A percentile compares a stretch with the other conserved stretches of the same genome.
Evolutionary conservation across 1,140 invertebrate genomes (phyloP).

Genomic region (Magallana gigas): DNA sequence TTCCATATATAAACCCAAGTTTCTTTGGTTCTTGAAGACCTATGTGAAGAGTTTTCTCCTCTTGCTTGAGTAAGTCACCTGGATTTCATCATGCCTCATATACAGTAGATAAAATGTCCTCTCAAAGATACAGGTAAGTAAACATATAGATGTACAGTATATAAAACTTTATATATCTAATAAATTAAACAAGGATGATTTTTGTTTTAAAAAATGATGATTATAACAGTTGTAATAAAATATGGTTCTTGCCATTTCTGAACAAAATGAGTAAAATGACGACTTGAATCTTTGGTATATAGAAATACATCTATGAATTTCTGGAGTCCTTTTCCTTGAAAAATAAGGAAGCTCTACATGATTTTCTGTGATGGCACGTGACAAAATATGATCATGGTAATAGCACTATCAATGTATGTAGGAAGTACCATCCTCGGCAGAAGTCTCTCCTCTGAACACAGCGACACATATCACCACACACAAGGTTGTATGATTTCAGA

Average conservation of each 20-base stretch:
- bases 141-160: too few species aligned
- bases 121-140: too few species aligned
- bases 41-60: too few species aligned
- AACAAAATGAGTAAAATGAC: slow-evolving; percentile 28
- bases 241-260: slow-evolving; percentile 28
- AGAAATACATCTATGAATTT: not conserved
- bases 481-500: slow-evolving; percentile 25
- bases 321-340: slow-evolving; percentile 20
- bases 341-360: slow-evolving; percentile 5
- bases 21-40: too few species aligned
- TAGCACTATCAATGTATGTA: slow-evolving; percentile 25
- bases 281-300: slow-evolving; percentile 5
- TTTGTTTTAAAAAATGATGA: not conserved
- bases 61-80: too few species aligned
- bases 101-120: too few species aligned
- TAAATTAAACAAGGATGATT: slow-evolving; percentile 12
- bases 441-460: slow-evolving; percentile 13
- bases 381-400: slow-evolving; percentile 8
- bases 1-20: too few species aligned
- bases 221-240: slow-evolving; percentile 1
- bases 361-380: slow-evolving; percentile 1
- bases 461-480: not conserved
- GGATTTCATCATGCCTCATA: too few species aligned
- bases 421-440: slow-evolving; percentile 5
- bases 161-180: slow-evolving; percentile 5